phyloP scores from a whole-genome alignment of 1,140 invertebrate genomes.

The Drosophila obscura region DNA sequence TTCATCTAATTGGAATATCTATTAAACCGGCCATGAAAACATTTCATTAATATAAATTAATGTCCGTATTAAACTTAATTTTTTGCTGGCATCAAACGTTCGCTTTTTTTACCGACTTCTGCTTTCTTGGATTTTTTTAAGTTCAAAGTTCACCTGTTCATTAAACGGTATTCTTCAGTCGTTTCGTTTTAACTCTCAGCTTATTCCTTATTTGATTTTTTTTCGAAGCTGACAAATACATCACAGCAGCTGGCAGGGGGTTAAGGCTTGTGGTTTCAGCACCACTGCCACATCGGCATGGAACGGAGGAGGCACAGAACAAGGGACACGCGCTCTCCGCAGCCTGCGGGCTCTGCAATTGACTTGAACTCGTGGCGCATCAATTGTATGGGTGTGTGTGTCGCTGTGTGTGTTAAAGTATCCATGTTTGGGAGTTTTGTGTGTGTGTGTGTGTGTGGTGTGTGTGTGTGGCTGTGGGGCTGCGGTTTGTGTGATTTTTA shows the following conservation, averaged over 20 bases:
- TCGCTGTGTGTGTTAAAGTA: conserved; percentile 15
- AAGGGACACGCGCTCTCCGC: conserved; percentile 22
- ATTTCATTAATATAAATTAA: too few relatives aligned
- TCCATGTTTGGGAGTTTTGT: conserved; percentile 2
- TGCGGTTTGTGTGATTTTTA: conserved; percentile 77
- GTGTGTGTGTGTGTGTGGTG: conserved; percentile 1
- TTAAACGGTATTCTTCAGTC: conserved; percentile 21
- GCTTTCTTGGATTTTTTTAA: too few relatives aligned
- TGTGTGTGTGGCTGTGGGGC: conserved; percentile 38
- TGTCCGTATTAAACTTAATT: too few relatives aligned
- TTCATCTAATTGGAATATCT: too few relatives aligned
- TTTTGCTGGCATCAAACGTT: too few relatives aligned
- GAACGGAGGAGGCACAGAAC: conserved; percentile 28
- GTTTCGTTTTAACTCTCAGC: background rate
- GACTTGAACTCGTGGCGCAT: conserved; percentile 77
- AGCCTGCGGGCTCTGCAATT: conserved; percentile 69
- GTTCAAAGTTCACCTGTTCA: background rate
- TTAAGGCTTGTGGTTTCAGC: conserved; percentile 57
- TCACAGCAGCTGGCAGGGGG: conserved; percentile 39
- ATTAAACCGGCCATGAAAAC: too few relatives aligned
- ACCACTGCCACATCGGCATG: conserved; percentile 6
- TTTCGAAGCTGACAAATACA: conserved; percentile 64
- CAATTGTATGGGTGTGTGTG: conserved; percentile 46
- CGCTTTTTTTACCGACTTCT: too few relatives aligned
- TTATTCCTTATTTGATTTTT: conserved; percentile 34